These are phyloP conservation scores for Stercorarius parasiticus DNA, from an alignment of 2,113 vertebrate genomes.

Conservation along the genomic window DNA sequence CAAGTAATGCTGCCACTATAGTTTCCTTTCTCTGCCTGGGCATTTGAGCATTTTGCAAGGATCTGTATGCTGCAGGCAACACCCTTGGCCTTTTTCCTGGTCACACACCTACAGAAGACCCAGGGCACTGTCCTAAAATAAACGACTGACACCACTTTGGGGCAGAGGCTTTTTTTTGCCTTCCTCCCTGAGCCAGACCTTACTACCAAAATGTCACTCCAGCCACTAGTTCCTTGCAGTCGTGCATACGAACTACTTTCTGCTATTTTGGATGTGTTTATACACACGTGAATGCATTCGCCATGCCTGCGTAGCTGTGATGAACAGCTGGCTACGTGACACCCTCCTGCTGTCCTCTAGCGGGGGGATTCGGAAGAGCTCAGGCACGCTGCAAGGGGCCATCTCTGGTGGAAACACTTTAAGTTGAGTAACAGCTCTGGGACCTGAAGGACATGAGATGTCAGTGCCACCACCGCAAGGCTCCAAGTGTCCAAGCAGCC, in stretches of 20 bases:
- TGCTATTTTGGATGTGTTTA: accelerated
- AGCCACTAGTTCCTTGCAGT: neutral
- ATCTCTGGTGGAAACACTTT: accelerated
- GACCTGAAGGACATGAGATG: neutral
- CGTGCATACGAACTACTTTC: accelerated
- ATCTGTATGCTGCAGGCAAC: neutral
- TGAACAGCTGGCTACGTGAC: accelerated
- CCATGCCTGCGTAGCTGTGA: accelerated
- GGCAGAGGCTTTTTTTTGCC: neutral
- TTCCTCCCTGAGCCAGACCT: neutral
- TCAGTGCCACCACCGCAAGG: neutral
- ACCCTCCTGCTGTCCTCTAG: neutral
- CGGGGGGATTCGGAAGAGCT: neutral
- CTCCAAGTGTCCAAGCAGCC: neutral
- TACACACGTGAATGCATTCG: accelerated
- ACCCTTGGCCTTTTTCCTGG: neutral
- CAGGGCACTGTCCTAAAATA: neutral
- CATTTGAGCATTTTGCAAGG: neutral
- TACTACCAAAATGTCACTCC: neutral
- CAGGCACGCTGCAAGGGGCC: accelerated
- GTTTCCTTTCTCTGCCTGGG: neutral
- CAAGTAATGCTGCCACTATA: neutral
- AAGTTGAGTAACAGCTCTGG: no score
- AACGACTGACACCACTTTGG: neutral
- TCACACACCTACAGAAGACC: neutral